Percentiles rank a stretch among this genome's conserved stretches.
Evolutionary conservation across 2,113 vertebrate genomes (phyloP).

Genomic region (Ploceus nigricollis): DNA sequence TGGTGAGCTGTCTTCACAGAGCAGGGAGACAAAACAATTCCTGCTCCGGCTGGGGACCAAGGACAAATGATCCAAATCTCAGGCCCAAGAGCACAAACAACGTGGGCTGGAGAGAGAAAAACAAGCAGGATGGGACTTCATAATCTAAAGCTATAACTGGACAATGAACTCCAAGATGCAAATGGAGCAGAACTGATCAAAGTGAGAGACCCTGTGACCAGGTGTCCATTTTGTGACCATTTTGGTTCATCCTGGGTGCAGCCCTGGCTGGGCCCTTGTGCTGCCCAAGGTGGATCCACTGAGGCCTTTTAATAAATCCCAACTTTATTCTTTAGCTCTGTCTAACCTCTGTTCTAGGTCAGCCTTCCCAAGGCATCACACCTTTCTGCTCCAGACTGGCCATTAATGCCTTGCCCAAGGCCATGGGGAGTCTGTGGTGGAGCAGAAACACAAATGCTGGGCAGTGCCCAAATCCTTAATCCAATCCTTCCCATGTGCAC

Average conservation of each 20-base stretch:
- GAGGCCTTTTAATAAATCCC: not conserved
- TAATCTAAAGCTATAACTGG: not conserved
- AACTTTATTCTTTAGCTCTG: not conserved
- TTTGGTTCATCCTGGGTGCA: not conserved
- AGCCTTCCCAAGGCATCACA: not conserved
- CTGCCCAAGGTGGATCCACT: not conserved
- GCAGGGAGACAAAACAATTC: not conserved
- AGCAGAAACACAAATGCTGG: not conserved
- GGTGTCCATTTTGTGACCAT: fast-evolving
- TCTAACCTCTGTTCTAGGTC: not conserved
- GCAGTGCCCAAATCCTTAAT: not conserved
- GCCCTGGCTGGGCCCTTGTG: not conserved
- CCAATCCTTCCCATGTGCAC: not conserved
- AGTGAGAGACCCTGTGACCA: fast-evolving
- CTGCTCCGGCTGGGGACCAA: not conserved
- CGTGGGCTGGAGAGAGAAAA: not conserved
- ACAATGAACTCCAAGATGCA: not conserved
- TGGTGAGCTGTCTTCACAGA: not conserved
- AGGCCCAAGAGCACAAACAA: not conserved
- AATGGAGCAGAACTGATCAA: not conserved
- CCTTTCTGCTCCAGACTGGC: not conserved
- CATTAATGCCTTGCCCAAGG: not conserved
- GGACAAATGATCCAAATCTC: not conserved
- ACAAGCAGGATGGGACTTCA: not conserved
- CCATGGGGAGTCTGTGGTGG: not conserved